Base-by-base conservation (phyloP, 2,113 vertebrate genomes). In the Fulmarus glacialis region DNA sequence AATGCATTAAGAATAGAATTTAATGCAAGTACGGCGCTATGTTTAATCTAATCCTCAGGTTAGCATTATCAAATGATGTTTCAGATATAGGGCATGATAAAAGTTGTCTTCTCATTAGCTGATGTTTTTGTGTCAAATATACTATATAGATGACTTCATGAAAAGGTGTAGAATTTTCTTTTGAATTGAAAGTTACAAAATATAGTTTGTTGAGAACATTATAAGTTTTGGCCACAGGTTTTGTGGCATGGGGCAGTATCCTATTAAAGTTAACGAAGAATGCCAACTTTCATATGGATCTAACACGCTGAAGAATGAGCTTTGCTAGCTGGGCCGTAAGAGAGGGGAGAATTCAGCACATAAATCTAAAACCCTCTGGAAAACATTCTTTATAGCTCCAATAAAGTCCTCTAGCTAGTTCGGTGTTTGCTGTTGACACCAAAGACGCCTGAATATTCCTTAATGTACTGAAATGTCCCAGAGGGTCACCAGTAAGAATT, bases 381-480 rank as follows among this genome's bases (percentile, higher is more conserved):
- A 96, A 91, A 19, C 63, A 71, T 71, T 93, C 45, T 82, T 79
- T 93, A 79, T 89, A 82, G 50, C 68, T 63, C 52, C 12, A 67
- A 20, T 91, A 90, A 96, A 93, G 81, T 75, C 22, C 40, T 77
- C 32, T n/a, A 48, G 62, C 58, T 89, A 90, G 30, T 77, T 90
- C 84, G 82, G 73, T 96, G 70, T 81, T 94, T 87, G 89, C 48
- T 87, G 43, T 82, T 94, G 96, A 87, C 73, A 72, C 62, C 70
- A 82, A 84, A 91, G 87, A 63, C 81, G 82, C 77, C 47, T 82
- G 83, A 93, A 93, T 91, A 96, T 87, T 94, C 81, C 77, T 91
- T 86, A 89, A 89, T 66, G 72, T 68, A 56, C 67, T 71, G 89
- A 79, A 90, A 83, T 47, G 75, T 77, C 42, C 52, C 56, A 74